Evolutionary conservation across 2,113 vertebrate genomes (phyloP).

Genomic region (Megaleporinus macrocephalus): DNA sequence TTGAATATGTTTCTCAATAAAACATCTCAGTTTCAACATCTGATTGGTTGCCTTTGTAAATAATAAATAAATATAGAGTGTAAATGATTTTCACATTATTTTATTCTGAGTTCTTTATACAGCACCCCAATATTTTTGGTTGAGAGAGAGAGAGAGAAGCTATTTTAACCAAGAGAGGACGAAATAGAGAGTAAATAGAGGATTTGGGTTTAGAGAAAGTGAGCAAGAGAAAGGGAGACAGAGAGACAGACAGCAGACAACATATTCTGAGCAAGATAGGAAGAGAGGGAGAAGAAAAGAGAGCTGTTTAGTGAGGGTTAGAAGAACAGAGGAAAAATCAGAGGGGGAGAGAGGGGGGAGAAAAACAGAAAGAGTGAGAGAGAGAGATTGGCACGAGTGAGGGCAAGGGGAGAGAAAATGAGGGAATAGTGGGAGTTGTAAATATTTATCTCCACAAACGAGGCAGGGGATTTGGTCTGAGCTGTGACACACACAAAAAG

Average conservation of each 20-base stretch:
- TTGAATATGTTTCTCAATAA: no score
- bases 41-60: no score
- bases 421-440: slow-evolving; percentile 30
- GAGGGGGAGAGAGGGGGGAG: background rate
- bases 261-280: slow-evolving; percentile 6
- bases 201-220: background rate
- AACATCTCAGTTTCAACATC: no score
- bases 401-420: slow-evolving; percentile 33
- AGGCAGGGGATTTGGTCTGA: slow-evolving; percentile 41
- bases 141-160: background rate
- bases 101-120: no score
- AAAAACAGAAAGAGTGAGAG: slow-evolving; percentile 2
- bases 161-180: background rate
- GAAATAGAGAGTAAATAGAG: no score
- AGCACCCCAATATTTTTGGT: no score
- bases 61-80: no score
- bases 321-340: background rate
- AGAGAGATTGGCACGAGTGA: slow-evolving; percentile 7
- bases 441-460: slow-evolving; percentile 44
- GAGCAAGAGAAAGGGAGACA: slow-evolving; percentile 1
- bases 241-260: slow-evolving; percentile 14
- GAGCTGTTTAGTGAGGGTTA: background rate
- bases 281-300: slow-evolving; percentile 19
- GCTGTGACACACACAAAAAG: slow-evolving; percentile 23
- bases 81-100: no score